Percentiles rank a stretch among this genome's conserved stretches.
phyloP scores from a whole-genome alignment of 2,888 invertebrate species.

The Acleris laterana region DNA sequence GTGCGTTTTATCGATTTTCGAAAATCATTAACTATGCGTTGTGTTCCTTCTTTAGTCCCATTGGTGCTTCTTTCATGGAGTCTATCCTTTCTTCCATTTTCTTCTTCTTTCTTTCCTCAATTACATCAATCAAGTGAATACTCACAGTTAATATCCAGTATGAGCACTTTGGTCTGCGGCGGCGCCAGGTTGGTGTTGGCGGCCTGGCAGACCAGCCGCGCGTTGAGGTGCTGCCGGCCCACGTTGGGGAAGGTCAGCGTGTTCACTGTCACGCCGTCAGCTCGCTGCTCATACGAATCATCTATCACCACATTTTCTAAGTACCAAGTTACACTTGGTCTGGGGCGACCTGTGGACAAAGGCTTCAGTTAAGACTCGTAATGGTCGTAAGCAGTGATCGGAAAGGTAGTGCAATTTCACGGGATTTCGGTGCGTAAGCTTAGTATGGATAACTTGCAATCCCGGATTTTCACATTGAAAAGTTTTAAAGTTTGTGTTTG shows the following conservation, averaged over 20 bases:
- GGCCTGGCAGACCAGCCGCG: constrained; percentile 93
- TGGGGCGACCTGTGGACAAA: constrained; percentile 86
- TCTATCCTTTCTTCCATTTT: too few relatives aligned
- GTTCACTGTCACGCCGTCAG: constrained; percentile 90
- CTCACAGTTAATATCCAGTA: constrained; percentile 94
- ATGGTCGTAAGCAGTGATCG: too few relatives aligned
- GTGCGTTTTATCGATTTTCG: too few relatives aligned
- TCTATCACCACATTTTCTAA: constrained; percentile 93
- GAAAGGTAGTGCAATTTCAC: too few relatives aligned
- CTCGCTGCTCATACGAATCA: constrained; percentile 89
- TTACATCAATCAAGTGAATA: constrained; percentile 52
- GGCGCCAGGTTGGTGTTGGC: constrained; percentile 93
- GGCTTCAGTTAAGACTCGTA: neutral
- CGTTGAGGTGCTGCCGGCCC: constrained; percentile 92
- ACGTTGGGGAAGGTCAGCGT: constrained; percentile 91
- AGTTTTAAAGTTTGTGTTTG: too few relatives aligned
- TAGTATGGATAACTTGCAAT: too few relatives aligned
- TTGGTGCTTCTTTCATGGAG: too few relatives aligned
- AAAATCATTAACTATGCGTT: too few relatives aligned
- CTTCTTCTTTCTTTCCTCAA: neutral
- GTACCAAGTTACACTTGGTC: constrained; percentile 93
- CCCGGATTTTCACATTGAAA: too few relatives aligned
- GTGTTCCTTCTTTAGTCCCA: too few relatives aligned
- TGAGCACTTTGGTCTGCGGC: constrained; percentile 90
- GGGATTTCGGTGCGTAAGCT: too few relatives aligned